A percentile compares a stretch with the other conserved stretches of the same genome.
Evolutionary conservation across 2,888 invertebrate genomes (phyloP).

Genomic region (Dorcus parallelipipedus): DNA sequence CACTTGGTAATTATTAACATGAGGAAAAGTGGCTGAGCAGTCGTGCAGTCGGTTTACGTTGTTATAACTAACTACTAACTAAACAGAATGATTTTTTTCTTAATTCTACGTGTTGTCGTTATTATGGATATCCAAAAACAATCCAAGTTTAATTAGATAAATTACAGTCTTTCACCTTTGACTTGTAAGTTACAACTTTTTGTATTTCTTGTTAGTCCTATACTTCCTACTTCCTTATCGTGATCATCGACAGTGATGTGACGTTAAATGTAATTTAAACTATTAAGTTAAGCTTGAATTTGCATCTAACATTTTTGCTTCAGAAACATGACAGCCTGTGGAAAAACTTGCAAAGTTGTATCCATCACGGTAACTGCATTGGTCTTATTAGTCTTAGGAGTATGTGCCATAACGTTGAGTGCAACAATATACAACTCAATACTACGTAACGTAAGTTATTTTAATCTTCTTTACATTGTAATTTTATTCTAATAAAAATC

Average conservation of each 20-base stretch:
- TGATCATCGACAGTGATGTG: too few relatives aligned
- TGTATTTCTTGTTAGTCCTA: not conserved
- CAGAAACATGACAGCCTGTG: conserved; percentile 7
- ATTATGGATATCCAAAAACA: too few relatives aligned
- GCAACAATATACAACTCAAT: conserved; percentile 28
- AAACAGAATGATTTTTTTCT: not conserved
- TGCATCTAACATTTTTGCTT: not conserved
- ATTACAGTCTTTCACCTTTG: too few relatives aligned
- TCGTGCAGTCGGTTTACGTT: too few relatives aligned
- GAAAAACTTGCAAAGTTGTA: conserved; percentile 12
- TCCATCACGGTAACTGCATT: conserved; percentile 27
- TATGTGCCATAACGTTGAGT: conserved; percentile 35
- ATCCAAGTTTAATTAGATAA: too few relatives aligned
- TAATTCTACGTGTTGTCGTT: not conserved
- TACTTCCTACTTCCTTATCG: too few relatives aligned
- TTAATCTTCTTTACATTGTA: not conserved
- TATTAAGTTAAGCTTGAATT: too few relatives aligned
- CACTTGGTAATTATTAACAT: too few relatives aligned
- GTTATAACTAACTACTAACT: too few relatives aligned
- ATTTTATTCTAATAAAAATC: too few relatives aligned
- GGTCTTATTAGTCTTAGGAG: conserved; percentile 32
- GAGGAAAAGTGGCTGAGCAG: too few relatives aligned
- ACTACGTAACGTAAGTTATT: conserved; percentile 21
- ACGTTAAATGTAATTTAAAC: too few relatives aligned
- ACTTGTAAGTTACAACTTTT: not conserved